A percentile compares a stretch with the other conserved stretches of the same genome.
phyloP scores from a whole-genome alignment of 2,797 vertebrate species.

The Micropoecilia bifurca region DNA sequence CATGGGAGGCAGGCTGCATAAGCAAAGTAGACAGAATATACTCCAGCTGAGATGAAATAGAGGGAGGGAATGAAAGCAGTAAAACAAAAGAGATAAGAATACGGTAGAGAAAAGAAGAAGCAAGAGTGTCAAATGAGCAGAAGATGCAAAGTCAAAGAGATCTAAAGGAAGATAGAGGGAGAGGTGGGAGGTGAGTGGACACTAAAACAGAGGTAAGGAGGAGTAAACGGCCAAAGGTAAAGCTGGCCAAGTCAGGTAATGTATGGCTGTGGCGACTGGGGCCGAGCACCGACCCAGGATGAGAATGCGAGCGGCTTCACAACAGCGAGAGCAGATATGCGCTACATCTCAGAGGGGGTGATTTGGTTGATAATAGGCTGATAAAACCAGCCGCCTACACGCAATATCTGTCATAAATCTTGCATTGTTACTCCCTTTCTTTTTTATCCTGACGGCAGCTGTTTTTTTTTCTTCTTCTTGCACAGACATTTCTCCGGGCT shows the following conservation, averaged over 20 bases:
- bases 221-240: slow-evolving; percentile 25
- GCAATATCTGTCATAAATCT: slow-evolving; percentile 77
- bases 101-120: slow-evolving; percentile 25
- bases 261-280: slow-evolving; percentile 21
- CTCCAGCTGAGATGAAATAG: slow-evolving; percentile 18
- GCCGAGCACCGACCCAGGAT: slow-evolving; percentile 52
- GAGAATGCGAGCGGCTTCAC: slow-evolving; percentile 31
- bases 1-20: slow-evolving; percentile 30
- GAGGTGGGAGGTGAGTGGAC: slow-evolving; percentile 48
- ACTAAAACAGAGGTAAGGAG: slow-evolving; percentile 31
- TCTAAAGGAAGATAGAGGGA: neutral
- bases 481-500: slow-evolving; percentile 43
- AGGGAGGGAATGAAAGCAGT: slow-evolving; percentile 31
- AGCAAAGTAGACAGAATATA: slow-evolving; percentile 62
- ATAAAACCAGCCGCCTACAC: slow-evolving; percentile 68
- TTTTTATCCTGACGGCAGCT: neutral
- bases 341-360: slow-evolving; percentile 61
- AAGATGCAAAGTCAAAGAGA: slow-evolving; percentile 53
- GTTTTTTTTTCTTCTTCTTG: slow-evolving; percentile 7
- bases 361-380: slow-evolving; percentile 78
- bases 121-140: slow-evolving; percentile 35
- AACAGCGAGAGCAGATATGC: slow-evolving; percentile 47
- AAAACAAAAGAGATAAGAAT: slow-evolving; percentile 42
- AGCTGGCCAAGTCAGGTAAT: slow-evolving; percentile 25
- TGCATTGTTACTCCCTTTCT: slow-evolving; percentile 72